phyloP scores from a whole-genome alignment of 37 sponge, comb jelly and placozoan genomes.

The Axinella damicornis region DNA sequence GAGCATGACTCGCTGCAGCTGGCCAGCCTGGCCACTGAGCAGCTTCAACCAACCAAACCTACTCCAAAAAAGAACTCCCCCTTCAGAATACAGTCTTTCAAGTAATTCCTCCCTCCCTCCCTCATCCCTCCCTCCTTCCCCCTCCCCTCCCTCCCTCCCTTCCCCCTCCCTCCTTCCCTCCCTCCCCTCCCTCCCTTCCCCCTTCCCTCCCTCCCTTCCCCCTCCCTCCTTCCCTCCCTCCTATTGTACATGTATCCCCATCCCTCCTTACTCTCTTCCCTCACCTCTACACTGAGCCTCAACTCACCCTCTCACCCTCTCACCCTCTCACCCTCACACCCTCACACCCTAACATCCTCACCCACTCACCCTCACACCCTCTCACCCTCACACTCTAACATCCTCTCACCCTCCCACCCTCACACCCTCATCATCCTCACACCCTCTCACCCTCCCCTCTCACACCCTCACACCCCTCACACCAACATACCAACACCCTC shows the following conservation, averaged over 20 bases:
- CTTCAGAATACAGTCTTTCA: not conserved
- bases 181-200: not conserved
- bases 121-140: no score
- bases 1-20: conserved; percentile 22
- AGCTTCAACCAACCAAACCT: no score
- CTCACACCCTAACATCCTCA: not conserved
- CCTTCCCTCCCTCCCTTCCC: not conserved
- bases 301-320: not conserved
- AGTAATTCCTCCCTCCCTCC: not conserved
- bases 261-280: not conserved
- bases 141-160: no score
- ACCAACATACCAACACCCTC: no score
- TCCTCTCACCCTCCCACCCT: no score
- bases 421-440: no score
- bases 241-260: not conserved
- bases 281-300: no score
- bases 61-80: no score
- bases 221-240: not conserved
- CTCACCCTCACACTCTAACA: not conserved
- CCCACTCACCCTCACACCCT: not conserved
- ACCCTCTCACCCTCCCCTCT: no score
- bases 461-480: no score
- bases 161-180: no score
- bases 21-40: conserved; percentile 2
- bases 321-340: not conserved